These are phyloP conservation scores for Sebastolobus altivelis DNA, from an alignment of 2,797 vertebrate species.

Conservation along the genomic window DNA sequence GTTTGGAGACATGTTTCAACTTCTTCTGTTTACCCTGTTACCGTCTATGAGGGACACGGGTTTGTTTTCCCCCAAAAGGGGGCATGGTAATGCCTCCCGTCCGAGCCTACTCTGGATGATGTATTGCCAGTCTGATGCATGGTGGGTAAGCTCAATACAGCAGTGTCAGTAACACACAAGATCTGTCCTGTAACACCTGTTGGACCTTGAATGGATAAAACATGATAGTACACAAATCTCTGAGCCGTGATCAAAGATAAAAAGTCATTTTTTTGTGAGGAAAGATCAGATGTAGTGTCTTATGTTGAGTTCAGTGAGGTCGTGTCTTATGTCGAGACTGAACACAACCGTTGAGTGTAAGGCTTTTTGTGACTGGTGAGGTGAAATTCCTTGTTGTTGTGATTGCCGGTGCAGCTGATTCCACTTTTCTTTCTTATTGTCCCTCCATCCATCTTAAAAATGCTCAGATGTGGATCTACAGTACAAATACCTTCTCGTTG, in stretches of 20 bases:
- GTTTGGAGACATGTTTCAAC: too few species aligned
- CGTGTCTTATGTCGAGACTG: background rate
- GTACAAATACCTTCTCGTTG: background rate
- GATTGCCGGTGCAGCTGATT: slow-evolving; percentile 30
- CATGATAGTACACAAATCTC: background rate
- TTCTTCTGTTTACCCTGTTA: too few species aligned
- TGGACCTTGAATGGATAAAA: background rate
- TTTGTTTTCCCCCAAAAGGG: too few species aligned
- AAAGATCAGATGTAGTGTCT: background rate
- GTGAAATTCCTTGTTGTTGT: background rate
- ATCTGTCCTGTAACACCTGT: background rate
- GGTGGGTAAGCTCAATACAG: background rate
- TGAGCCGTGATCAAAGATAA: background rate
- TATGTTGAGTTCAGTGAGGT: background rate
- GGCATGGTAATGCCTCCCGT: too few species aligned
- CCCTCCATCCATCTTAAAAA: slow-evolving; percentile 15
- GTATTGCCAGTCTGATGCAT: accelerated
- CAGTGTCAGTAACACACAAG: background rate
- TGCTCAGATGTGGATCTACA: slow-evolving; percentile 16
- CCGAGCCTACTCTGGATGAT: too few species aligned
- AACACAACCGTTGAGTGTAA: background rate
- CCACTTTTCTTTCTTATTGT: slow-evolving; percentile 9
- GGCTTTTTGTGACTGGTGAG: background rate
- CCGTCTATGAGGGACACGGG: too few species aligned
- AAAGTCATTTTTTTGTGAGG: background rate